These are phyloP conservation scores for Acleris literana DNA, from an alignment of 2,888 invertebrate genomes.

Conservation along the genomic window DNA sequence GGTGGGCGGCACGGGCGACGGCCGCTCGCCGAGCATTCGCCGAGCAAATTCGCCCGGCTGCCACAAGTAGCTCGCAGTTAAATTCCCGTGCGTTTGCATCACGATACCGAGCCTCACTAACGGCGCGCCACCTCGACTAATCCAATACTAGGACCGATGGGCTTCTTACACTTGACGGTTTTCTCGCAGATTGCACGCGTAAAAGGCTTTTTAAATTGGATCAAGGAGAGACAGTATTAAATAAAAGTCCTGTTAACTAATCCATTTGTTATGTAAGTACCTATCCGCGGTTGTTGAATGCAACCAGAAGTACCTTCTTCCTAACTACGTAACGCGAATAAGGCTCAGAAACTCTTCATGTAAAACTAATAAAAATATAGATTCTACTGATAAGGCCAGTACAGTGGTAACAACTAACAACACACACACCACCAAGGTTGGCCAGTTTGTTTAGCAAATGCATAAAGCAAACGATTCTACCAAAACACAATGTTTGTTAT, in stretches of 20 bases:
- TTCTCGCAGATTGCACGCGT: constrained; percentile 63
- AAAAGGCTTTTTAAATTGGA: constrained; percentile 67
- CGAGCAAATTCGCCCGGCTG: constrained; percentile 78
- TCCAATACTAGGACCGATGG: constrained; percentile 60
- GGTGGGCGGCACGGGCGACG: constrained; percentile 74
- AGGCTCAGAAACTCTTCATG: background rate
- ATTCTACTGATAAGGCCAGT: constrained; percentile 7
- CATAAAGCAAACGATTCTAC: too few relatives aligned
- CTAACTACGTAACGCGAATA: constrained; percentile 20
- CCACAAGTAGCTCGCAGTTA: constrained; percentile 78
- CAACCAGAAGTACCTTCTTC: constrained; percentile 3
- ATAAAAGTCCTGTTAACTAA: constrained; percentile 47
- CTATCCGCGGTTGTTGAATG: background rate
- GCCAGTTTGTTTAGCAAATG: constrained; percentile 5
- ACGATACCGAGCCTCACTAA: constrained; percentile 65
- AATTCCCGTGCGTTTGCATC: constrained; percentile 78
- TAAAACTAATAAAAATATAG: background rate
- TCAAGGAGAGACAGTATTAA: constrained; percentile 57
- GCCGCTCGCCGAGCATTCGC: constrained; percentile 74
- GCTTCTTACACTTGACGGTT: constrained; percentile 73
- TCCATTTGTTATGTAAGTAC: constrained; percentile 41
- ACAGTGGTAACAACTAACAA: background rate
- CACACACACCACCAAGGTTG: background rate
- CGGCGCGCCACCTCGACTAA: constrained; percentile 64
- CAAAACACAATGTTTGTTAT: too few relatives aligned